Evolutionary conservation across 2,888 invertebrate genomes (phyloP).

Genomic region (Lepidochrysops patricia): DNA sequence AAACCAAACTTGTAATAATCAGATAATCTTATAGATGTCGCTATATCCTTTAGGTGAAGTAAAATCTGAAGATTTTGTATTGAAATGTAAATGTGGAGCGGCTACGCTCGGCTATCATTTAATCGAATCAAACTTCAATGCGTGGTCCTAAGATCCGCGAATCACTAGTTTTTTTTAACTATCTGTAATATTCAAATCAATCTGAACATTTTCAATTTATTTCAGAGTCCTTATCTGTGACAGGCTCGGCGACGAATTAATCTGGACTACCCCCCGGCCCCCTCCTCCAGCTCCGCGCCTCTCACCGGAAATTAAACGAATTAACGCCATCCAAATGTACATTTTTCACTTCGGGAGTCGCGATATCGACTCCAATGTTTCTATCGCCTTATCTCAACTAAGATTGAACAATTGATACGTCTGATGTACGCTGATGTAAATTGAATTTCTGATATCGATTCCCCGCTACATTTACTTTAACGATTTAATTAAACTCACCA

Average conservation of each 20-base stretch:
- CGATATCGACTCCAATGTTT: constrained; percentile 69
- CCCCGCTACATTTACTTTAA: constrained; percentile 61
- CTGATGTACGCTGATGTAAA: constrained; percentile 69
- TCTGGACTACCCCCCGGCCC: constrained; percentile 59
- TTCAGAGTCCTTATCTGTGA: constrained; percentile 73
- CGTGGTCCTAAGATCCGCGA: not conserved
- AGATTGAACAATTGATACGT: constrained; percentile 72
- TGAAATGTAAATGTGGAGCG: not conserved
- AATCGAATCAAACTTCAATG: not conserved
- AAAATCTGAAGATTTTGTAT: not conserved
- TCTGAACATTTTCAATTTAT: constrained; percentile 76
- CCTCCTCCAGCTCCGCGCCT: constrained; percentile 37
- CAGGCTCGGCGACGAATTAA: constrained; percentile 71
- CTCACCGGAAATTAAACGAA: constrained; percentile 76
- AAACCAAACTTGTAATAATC: no score
- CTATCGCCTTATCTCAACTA: constrained; percentile 67
- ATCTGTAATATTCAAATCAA: constrained; percentile 73
- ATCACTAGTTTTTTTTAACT: constrained; percentile 39
- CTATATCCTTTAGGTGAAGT: not conserved
- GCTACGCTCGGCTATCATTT: not conserved
- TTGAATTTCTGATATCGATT: constrained; percentile 68
- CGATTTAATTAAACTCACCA: constrained; percentile 58
- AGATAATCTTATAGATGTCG: not conserved
- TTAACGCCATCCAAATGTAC: constrained; percentile 75
- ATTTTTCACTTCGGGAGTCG: constrained; percentile 71